These are phyloP conservation scores for Seira sanloemensis DNA, from an alignment of 2,888 invertebrate species.

Conservation along the genomic window DNA sequence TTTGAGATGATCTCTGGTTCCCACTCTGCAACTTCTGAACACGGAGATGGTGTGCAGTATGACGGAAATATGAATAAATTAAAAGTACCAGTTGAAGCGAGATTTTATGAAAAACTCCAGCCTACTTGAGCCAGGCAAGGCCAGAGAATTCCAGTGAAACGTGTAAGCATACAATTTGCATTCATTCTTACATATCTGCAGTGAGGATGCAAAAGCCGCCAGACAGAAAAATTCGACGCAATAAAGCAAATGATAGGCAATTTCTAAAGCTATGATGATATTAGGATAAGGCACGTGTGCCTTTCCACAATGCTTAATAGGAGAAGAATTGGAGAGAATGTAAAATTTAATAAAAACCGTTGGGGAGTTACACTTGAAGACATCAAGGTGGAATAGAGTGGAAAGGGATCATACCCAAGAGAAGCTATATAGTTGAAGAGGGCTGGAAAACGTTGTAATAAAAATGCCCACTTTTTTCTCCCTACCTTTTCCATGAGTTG, in stretches of 20 bases:
- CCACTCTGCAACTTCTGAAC: too few species aligned
- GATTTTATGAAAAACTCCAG: not conserved
- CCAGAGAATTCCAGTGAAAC: not conserved
- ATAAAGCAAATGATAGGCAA: conserved; percentile 49
- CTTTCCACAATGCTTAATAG: conserved; percentile 7
- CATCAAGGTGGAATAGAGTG: not conserved
- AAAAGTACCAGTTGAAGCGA: not conserved
- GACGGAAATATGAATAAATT: not conserved
- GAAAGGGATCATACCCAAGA: not conserved
- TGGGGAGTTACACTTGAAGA: not conserved
- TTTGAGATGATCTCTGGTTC: too few species aligned
- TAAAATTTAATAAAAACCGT: not conserved
- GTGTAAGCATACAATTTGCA: not conserved
- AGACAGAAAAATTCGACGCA: conserved; percentile 9
- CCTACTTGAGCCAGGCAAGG: not conserved
- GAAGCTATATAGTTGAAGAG: not conserved
- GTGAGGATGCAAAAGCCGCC: not conserved
- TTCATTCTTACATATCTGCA: not conserved
- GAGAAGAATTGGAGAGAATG: not conserved
- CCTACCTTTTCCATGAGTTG: not conserved
- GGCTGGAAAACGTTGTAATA: not conserved
- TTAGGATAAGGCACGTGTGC: conserved; percentile 29
- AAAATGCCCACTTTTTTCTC: not conserved
- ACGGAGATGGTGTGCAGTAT: not conserved
- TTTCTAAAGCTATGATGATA: conserved; percentile 27